Evolutionary conservation across 2,888 invertebrate species (phyloP).

Genomic region (Drosophila hamatofila): DNA sequence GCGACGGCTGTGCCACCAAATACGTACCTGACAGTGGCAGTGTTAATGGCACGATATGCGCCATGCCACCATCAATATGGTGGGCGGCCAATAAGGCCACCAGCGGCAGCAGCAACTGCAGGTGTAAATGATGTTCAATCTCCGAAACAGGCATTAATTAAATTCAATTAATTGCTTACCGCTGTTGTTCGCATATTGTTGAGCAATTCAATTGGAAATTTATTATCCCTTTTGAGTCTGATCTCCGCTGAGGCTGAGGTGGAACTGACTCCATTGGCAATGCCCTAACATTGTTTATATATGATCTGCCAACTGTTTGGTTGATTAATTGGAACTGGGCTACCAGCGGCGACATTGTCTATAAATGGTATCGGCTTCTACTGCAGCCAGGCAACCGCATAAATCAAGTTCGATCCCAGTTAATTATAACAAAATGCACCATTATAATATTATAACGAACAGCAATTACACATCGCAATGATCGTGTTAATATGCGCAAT

Average conservation of each 20-base stretch:
- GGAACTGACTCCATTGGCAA: conserved; percentile 57
- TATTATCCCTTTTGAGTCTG: conserved; percentile 38
- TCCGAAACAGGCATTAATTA: background rate
- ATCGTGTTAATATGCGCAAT: conserved; percentile 46
- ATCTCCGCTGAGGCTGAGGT: conserved; percentile 33
- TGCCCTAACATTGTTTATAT: conserved; percentile 69
- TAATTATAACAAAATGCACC: conserved; percentile 56
- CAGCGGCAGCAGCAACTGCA: conserved; percentile 47
- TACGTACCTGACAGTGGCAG: conserved; percentile 56
- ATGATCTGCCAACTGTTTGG: conserved; percentile 13
- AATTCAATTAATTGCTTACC: conserved; percentile 47
- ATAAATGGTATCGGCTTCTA: conserved; percentile 70
- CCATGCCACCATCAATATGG: conserved; percentile 22
- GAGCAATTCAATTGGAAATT: conserved; percentile 8
- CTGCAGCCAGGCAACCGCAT: conserved; percentile 49
- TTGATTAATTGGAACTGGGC: conserved; percentile 53
- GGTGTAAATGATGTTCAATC: conserved; percentile 1
- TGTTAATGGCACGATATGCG: conserved; percentile 57
- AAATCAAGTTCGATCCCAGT: conserved; percentile 62
- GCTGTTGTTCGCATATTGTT: conserved; percentile 47
- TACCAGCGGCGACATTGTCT: conserved; percentile 48
- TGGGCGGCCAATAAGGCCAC: conserved; percentile 43
- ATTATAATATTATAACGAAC: conserved; percentile 12
- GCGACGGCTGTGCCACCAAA: conserved; percentile 36
- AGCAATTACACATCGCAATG: conserved; percentile 54